Conservation (phyloP, 2,797 vertebrate genomes). For the Sandelia bainsii region DNA sequence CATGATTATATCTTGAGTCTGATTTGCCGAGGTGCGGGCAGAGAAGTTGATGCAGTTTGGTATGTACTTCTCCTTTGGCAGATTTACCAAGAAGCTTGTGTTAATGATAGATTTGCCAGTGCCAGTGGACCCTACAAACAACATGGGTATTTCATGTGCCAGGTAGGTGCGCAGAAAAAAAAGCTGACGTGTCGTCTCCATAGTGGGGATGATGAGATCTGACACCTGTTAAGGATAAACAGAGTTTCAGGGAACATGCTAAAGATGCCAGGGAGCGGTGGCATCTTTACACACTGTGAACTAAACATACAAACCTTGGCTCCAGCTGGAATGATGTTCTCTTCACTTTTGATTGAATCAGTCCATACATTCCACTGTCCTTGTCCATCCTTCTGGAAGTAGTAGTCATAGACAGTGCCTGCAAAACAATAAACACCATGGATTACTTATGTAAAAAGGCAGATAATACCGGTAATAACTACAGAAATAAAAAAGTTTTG, state of each 20-base stretch:
- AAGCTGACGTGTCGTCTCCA: constrained; percentile 91
- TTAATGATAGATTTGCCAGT: constrained; percentile 94
- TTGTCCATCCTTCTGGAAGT: constrained; percentile 87
- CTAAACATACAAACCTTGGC: constrained; percentile 85
- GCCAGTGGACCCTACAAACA: constrained; percentile 94
- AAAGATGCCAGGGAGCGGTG: neutral
- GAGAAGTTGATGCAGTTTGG: constrained; percentile 95
- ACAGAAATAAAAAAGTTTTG: constrained; percentile 1
- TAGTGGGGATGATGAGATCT: constrained; percentile 93
- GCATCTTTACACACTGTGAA: constrained; percentile 7
- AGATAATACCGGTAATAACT: neutral
- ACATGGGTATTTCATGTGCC: constrained; percentile 86
- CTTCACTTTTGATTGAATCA: constrained; percentile 88
- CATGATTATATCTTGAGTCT: constrained; percentile 95
- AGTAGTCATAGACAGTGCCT: constrained; percentile 95
- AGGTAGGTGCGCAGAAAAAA: constrained; percentile 92
- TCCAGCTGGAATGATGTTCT: constrained; percentile 81
- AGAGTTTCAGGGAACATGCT: neutral
- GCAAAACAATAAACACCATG: constrained; percentile 30
- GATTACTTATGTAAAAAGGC: neutral
- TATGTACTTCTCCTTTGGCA: constrained; percentile 88
- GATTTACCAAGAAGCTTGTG: constrained; percentile 89
- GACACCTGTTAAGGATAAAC: constrained; percentile 84
- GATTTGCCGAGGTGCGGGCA: constrained; percentile 92
- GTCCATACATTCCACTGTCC: constrained; percentile 92